Evolutionary conservation across 2,888 invertebrate species (phyloP).

Genomic region (Xylophagus ater): DNA sequence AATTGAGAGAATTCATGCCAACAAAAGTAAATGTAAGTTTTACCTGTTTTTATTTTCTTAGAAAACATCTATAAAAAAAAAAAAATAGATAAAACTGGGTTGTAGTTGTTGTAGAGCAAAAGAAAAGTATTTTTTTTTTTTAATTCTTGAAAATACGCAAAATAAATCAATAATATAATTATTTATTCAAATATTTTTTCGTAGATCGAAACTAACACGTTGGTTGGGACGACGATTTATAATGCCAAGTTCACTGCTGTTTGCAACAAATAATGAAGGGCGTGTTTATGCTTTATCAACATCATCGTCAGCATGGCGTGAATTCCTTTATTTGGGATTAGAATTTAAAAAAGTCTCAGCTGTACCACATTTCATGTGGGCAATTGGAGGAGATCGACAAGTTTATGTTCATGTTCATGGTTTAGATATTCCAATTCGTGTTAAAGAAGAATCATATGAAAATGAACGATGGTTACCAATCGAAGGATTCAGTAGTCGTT

Average conservation of each 20-base stretch:
- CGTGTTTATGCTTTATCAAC: constrained; percentile 77
- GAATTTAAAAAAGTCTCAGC: constrained; percentile 84
- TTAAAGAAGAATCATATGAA: constrained; percentile 83
- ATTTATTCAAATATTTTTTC: no score
- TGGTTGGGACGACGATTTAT: constrained; percentile 20
- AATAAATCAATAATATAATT: no score
- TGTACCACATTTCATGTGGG: constrained; percentile 80
- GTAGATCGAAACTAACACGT: neutral
- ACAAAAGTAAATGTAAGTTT: no score
- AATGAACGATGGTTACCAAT: constrained; percentile 90
- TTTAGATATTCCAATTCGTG: constrained; percentile 78
- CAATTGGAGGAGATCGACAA: constrained; percentile 85
- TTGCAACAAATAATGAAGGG: constrained; percentile 79
- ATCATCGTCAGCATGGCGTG: constrained; percentile 71
- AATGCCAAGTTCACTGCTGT: constrained; percentile 64
- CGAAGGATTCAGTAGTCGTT: constrained; percentile 71
- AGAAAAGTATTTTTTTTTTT: no score
- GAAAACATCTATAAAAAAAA: no score
- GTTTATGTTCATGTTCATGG: constrained; percentile 85
- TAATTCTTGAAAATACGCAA: no score
- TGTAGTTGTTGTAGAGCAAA: no score
- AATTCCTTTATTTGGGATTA: constrained; percentile 72
- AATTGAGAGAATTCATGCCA: no score
- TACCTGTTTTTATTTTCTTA: no score
- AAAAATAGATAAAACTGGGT: no score